Conservation (phyloP, 2,797 vertebrate species). For the Pseudotriccus pelzelni region DNA sequence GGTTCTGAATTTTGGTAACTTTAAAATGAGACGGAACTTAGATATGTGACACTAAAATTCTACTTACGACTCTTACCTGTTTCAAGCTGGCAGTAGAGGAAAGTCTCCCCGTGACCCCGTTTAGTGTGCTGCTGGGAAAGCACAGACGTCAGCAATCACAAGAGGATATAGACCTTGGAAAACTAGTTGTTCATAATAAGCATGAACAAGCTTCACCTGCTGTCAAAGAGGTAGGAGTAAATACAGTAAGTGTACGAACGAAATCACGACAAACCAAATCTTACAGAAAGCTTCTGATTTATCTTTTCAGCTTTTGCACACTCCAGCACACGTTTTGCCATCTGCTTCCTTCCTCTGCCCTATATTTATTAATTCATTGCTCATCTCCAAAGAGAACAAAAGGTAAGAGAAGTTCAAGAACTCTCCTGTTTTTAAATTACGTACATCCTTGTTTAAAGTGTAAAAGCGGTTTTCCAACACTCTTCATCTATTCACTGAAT, state of each 20-base stretch:
- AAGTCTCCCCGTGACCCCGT: conserved; percentile 89
- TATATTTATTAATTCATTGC: conserved; percentile 88
- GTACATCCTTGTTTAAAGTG: neutral
- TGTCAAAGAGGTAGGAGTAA: conserved; percentile 84
- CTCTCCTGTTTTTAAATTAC: neutral
- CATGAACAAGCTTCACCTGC: conserved; percentile 79
- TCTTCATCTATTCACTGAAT: neutral
- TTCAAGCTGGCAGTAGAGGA: conserved; percentile 85
- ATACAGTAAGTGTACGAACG: neutral
- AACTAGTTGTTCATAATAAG: conserved; percentile 40
- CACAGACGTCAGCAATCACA: conserved; percentile 71
- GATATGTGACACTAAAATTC: neutral
- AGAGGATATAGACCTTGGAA: neutral
- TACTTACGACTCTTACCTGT: neutral
- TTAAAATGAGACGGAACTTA: neutral
- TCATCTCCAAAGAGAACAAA: conserved; percentile 78
- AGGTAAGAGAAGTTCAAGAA: conserved; percentile 64
- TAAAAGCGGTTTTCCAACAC: neutral
- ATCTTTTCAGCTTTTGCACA: conserved; percentile 86
- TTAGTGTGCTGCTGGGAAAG: conserved; percentile 89
- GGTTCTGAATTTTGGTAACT: neutral
- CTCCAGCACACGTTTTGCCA: conserved; percentile 91
- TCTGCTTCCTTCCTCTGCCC: conserved; percentile 88
- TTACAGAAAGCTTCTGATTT: neutral
- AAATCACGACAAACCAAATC: neutral